Evolutionary conservation across 1,140 invertebrate species (phyloP).

Genomic region (Laodelphax striatellus): DNA sequence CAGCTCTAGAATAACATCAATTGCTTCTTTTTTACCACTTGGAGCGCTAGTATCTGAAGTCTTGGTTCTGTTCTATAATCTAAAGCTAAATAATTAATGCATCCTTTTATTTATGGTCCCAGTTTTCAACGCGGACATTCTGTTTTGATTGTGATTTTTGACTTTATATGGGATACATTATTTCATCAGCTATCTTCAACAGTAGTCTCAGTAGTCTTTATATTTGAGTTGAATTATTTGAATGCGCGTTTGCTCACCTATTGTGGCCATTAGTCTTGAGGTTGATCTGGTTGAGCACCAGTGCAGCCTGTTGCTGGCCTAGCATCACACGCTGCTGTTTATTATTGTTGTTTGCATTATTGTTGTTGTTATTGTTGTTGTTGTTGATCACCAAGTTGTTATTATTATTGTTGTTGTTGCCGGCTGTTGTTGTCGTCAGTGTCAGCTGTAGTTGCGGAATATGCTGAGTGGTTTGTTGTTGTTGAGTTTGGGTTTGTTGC

Average conservation of each 20-base stretch:
- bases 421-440: slow-evolving; percentile 37
- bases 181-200: too few species aligned
- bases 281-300: slow-evolving; percentile 33
- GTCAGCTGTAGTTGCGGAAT: slow-evolving; percentile 39
- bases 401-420: slow-evolving; percentile 37
- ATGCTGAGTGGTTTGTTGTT: slow-evolving; percentile 9
- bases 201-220: too few species aligned
- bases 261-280: slow-evolving; percentile 12
- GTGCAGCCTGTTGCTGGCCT: slow-evolving; percentile 22
- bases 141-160: too few species aligned
- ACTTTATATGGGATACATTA: too few species aligned
- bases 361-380: slow-evolving; percentile 23
- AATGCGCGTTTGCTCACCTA: background rate
- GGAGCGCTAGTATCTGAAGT: too few species aligned
- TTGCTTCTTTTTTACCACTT: too few species aligned
- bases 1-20: too few species aligned
- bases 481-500: slow-evolving; percentile 19
- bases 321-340: slow-evolving; percentile 18
- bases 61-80: too few species aligned
- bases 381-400: slow-evolving; percentile 13
- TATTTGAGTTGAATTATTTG: too few species aligned
- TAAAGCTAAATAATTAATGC: too few species aligned
- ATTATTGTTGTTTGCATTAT: slow-evolving; percentile 18
- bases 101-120: too few species aligned
- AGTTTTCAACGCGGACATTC: too few species aligned